These are phyloP conservation scores for Carduelis carduelis DNA, from an alignment of 2,797 vertebrate genomes.

Conservation along the genomic window DNA sequence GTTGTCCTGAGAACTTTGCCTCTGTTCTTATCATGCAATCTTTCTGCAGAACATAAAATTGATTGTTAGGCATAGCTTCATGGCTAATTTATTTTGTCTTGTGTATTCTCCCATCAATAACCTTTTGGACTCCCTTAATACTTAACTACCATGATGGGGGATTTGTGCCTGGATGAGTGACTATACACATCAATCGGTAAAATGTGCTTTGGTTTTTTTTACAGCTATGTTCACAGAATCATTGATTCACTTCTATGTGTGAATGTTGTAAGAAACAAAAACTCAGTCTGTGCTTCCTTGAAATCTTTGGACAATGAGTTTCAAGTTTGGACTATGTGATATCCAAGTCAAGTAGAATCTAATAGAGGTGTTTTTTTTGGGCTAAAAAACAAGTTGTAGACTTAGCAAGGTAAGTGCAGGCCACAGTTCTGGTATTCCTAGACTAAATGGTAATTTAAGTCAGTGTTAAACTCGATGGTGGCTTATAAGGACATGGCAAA, in stretches of 20 bases:
- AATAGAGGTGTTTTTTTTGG: neutral
- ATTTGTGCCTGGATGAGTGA: neutral
- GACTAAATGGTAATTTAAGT: neutral
- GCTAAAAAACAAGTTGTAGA: neutral
- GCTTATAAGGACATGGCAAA: neutral
- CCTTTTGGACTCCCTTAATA: neutral
- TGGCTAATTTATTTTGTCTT: neutral
- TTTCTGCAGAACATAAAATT: neutral
- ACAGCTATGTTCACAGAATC: neutral
- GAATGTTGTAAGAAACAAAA: neutral
- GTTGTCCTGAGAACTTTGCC: neutral
- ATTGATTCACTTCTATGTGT: neutral
- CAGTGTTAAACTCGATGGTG: neutral
- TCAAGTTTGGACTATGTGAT: neutral
- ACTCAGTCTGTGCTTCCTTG: neutral
- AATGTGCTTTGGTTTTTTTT: neutral
- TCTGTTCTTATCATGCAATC: neutral
- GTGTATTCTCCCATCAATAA: neutral
- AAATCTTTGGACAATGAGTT: neutral
- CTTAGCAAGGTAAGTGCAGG: neutral
- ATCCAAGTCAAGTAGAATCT: neutral
- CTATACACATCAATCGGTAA: neutral
- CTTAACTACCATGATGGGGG: neutral
- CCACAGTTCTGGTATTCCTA: neutral
- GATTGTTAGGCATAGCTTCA: neutral